phyloP scores from a whole-genome alignment of 2,113 vertebrate genomes.

The Calidris pugnax region DNA sequence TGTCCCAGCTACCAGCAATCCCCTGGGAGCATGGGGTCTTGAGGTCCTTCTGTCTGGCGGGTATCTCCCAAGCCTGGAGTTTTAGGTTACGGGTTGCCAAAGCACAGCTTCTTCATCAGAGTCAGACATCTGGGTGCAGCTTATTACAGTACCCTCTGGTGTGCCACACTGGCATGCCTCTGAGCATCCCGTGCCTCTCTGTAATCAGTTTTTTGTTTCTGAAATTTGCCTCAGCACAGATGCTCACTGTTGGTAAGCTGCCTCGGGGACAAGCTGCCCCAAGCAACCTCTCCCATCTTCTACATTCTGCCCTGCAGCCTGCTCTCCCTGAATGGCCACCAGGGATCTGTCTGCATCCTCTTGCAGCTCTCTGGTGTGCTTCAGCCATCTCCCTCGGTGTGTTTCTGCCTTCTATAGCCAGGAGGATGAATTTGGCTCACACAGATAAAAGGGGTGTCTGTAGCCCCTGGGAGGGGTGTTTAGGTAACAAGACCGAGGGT shows the following conservation, averaged over 20 bases:
- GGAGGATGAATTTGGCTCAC: not conserved
- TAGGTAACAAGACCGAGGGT: not conserved
- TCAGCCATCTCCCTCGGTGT: not conserved
- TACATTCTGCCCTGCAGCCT: not conserved
- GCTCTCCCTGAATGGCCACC: fast-evolving
- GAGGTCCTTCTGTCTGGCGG: not conserved
- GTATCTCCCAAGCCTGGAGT: not conserved
- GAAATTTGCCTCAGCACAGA: not conserved
- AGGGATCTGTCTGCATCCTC: not conserved
- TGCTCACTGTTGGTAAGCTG: not conserved
- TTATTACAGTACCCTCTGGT: not conserved
- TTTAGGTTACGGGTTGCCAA: not conserved
- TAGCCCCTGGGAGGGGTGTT: not conserved
- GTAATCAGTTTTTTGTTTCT: not conserved
- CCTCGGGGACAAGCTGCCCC: not conserved
- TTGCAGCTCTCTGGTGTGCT: not conserved
- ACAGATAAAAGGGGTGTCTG: not conserved
- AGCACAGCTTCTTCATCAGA: not conserved
- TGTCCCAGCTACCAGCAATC: not conserved
- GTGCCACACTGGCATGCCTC: not conserved
- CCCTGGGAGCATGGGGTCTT: fast-evolving
- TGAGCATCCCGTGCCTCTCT: not conserved
- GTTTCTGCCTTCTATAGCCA: not conserved
- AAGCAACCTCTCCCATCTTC: fast-evolving
- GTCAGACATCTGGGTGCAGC: not conserved